phyloP scores from a whole-genome alignment of 2,113 vertebrate genomes.

The Xiphias gladius region DNA sequence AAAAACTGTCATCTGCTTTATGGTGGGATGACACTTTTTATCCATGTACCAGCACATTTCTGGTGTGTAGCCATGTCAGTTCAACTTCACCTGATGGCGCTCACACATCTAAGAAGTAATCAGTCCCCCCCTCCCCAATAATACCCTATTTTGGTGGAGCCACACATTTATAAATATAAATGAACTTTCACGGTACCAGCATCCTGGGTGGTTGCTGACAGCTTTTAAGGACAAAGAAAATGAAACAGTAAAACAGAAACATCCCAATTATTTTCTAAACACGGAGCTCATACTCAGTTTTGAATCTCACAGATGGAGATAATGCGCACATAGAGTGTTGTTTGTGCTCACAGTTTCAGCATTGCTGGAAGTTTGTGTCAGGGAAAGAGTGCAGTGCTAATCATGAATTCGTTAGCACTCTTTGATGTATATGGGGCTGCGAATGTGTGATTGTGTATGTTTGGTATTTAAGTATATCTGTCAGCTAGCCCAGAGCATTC shows the following conservation, averaged over 20 bases:
- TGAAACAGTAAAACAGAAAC: constrained; percentile 47
- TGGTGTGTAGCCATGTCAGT: constrained; percentile 26
- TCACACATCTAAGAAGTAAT: neutral
- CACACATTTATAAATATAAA: constrained; percentile 48
- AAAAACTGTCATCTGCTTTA: constrained; percentile 11
- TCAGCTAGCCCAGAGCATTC: constrained; percentile 29
- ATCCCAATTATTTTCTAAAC: constrained; percentile 64
- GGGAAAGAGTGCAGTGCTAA: constrained; percentile 58
- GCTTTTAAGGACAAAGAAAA: constrained; percentile 43
- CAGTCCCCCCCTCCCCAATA: neutral
- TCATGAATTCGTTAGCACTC: constrained; percentile 75
- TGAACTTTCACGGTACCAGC: constrained; percentile 29
- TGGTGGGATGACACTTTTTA: neutral
- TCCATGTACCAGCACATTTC: constrained; percentile 29
- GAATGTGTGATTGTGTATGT: constrained; percentile 44
- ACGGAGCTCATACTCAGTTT: constrained; percentile 11
- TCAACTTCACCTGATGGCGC: constrained; percentile 13
- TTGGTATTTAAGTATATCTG: constrained; percentile 44
- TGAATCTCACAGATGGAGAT: constrained; percentile 26
- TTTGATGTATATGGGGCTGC: constrained; percentile 62
- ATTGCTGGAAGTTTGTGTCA: constrained; percentile 28
- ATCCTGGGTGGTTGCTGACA: constrained; percentile 32
- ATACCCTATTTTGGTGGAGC: too few relatives aligned
- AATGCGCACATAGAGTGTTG: constrained; percentile 30
- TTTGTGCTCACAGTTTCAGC: constrained; percentile 57